Conservation (phyloP, 2,797 vertebrate genomes). For the Melanotaenia trifasciata region DNA sequence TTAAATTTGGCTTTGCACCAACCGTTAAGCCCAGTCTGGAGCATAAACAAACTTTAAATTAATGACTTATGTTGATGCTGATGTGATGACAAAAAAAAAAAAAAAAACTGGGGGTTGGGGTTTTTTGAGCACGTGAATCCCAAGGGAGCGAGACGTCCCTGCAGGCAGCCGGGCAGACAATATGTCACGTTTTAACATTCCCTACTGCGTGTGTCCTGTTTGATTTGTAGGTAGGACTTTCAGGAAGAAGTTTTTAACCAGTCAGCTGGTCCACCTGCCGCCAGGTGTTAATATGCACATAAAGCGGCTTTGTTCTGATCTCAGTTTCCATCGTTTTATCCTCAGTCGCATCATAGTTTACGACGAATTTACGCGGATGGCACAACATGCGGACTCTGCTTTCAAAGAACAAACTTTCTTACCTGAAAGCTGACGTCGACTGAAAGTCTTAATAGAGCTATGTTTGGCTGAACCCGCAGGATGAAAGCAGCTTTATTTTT, state of each 20-base stretch:
- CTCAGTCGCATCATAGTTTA: constrained; percentile 20
- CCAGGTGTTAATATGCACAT: background rate
- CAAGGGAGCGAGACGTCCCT: background rate
- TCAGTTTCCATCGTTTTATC: background rate
- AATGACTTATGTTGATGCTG: background rate
- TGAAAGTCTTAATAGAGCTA: background rate
- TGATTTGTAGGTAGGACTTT: background rate
- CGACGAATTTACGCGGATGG: constrained; percentile 17
- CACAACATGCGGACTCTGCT: background rate
- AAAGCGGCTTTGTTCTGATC: background rate
- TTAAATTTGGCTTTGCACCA: too few relatives aligned
- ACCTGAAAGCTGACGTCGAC: constrained; percentile 48
- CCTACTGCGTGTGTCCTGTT: background rate
- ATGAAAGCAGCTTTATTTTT: background rate
- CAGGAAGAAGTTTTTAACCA: background rate
- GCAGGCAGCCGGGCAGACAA: background rate
- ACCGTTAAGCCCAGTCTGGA: too few relatives aligned
- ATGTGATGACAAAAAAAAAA: too few relatives aligned
- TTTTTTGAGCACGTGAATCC: background rate
- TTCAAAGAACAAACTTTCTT: constrained; percentile 24
- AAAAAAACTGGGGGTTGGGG: background rate
- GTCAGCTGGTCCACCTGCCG: background rate
- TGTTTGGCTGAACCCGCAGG: background rate
- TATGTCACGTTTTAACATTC: too few relatives aligned
- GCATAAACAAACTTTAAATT: background rate